Evolutionary conservation across 2,113 vertebrate species (phyloP).

Genomic region (Ranitomeya variabilis): DNA sequence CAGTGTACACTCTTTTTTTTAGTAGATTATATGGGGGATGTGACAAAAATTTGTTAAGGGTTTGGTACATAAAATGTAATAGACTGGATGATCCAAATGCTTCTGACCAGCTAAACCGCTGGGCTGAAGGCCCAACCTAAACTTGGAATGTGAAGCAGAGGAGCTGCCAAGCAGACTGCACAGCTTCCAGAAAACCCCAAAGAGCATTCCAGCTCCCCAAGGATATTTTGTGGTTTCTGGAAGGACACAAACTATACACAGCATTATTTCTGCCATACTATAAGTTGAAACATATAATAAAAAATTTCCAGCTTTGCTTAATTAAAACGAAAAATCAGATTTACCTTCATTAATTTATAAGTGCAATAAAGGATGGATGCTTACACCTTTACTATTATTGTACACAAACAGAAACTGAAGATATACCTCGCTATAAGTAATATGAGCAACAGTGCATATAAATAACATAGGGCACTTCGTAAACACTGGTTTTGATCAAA

Average conservation of each 20-base stretch:
- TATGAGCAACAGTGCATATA: too few species aligned
- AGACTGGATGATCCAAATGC: conserved; percentile 23
- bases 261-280: conserved; percentile 10
- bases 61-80: neutral
- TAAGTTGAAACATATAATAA: conserved; percentile 1
- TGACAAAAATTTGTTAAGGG: neutral
- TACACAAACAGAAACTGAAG: neutral
- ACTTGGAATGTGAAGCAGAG: neutral
- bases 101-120: conserved; percentile 37
- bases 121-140: conserved; percentile 44
- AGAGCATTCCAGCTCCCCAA: conserved; percentile 22
- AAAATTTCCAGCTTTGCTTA: neutral
- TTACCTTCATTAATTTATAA: neutral
- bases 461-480: too few species aligned
- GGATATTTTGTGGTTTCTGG: conserved; percentile 41
- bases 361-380: neutral
- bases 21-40: neutral
- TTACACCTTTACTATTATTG: neutral
- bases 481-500: too few species aligned
- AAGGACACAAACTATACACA: conserved; percentile 34
- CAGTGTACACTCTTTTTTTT: conserved; percentile 10
- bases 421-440: too few species aligned
- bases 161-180: conserved; percentile 22
- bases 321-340: neutral
- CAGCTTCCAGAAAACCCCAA: conserved; percentile 41